phyloP scores from a whole-genome alignment of 2,113 vertebrate species.

The Paraplagusia blochii region DNA sequence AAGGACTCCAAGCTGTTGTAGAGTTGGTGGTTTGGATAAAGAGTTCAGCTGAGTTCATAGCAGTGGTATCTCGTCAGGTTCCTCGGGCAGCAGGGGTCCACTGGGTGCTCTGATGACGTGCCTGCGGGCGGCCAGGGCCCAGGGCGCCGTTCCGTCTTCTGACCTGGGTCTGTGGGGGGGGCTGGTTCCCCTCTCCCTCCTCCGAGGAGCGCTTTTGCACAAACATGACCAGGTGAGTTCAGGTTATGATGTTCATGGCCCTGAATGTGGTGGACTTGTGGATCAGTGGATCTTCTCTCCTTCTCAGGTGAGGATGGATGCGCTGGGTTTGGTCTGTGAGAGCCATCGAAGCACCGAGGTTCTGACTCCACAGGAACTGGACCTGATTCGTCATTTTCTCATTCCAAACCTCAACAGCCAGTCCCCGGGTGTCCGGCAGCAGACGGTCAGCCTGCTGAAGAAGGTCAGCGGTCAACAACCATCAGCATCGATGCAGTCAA shows the following conservation, averaged over 20 bases:
- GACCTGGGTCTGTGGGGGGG: slow-evolving; percentile 74
- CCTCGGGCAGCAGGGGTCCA: slow-evolving; percentile 78
- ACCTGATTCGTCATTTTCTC: slow-evolving; percentile 84
- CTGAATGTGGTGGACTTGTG: not conserved
- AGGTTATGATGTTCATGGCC: not conserved
- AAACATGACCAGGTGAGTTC: slow-evolving; percentile 88
- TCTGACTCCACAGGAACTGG: slow-evolving; percentile 83
- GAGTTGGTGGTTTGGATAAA: not conserved
- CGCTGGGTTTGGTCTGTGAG: slow-evolving; percentile 92
- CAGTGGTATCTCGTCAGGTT: slow-evolving; percentile 43
- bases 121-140: slow-evolving; percentile 86
- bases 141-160: slow-evolving; percentile 80
- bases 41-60: not conserved
- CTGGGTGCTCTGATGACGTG: slow-evolving; percentile 92
- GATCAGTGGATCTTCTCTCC: not conserved
- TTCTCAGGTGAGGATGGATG: slow-evolving; percentile 87
- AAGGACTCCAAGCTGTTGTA: slow-evolving; percentile 39
- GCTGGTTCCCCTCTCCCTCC: slow-evolving; percentile 77
- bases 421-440: slow-evolving; percentile 86
- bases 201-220: slow-evolving; percentile 87
- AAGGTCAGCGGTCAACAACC: slow-evolving; percentile 76
- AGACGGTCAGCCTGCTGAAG: slow-evolving; percentile 85
- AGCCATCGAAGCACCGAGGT: slow-evolving; percentile 89
- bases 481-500: too few species aligned
- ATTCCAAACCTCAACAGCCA: slow-evolving; percentile 87